phyloP scores from a whole-genome alignment of 1,140 invertebrate genomes.

The Lanistes nyassanus region DNA sequence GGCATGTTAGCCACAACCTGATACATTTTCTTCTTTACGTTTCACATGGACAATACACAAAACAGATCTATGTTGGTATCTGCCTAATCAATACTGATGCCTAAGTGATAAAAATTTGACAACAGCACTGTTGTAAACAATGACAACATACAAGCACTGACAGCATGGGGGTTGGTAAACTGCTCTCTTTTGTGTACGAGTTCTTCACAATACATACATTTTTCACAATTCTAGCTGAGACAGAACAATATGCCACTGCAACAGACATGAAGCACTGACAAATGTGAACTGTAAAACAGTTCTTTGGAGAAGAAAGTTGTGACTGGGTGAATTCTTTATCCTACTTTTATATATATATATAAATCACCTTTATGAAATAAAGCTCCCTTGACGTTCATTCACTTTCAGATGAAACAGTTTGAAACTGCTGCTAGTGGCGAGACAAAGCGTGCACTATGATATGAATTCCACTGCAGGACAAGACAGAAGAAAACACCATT shows the following conservation, averaged over 20 bases:
- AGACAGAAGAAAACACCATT: constrained; percentile 16
- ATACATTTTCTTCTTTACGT: background rate
- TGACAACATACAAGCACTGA: background rate
- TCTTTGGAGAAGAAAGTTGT: background rate
- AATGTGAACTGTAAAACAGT: background rate
- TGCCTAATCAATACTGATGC: background rate
- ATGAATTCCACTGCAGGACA: constrained; percentile 3
- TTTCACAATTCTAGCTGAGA: no score
- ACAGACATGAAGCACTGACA: constrained; percentile 8
- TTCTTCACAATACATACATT: no score
- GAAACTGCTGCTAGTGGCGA: background rate
- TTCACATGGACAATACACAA: constrained; percentile 18
- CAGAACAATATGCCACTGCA: no score
- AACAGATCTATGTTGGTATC: constrained; percentile 19
- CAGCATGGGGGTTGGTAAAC: background rate
- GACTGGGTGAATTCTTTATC: background rate
- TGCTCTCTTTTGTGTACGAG: no score
- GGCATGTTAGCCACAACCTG: constrained; percentile 17
- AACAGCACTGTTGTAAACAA: background rate
- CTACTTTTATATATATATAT: background rate
- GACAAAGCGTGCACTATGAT: background rate
- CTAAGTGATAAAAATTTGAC: background rate
- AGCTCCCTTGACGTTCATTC: background rate
- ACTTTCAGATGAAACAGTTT: background rate
- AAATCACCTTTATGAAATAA: background rate